phyloP scores from a whole-genome alignment of 2,888 invertebrate genomes.

The Dorcus parallelipipedus region DNA sequence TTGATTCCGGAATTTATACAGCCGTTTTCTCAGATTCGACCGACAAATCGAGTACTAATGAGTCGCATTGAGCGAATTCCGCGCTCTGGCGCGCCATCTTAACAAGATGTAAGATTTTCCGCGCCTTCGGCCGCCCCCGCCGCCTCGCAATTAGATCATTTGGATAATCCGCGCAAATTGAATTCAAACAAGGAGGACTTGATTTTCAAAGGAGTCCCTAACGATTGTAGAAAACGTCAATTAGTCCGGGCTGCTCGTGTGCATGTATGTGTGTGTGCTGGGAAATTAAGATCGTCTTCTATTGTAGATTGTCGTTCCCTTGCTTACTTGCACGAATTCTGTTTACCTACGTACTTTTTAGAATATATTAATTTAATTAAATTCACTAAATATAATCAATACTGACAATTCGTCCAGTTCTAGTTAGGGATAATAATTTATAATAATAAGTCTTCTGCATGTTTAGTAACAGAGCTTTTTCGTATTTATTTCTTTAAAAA shows the following conservation, averaged over 20 bases:
- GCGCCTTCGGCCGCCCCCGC: constrained; percentile 15
- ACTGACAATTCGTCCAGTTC: no score
- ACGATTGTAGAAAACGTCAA: constrained; percentile 16
- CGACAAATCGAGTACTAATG: constrained; percentile 31
- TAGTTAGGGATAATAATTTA: no score
- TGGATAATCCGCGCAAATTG: constrained; percentile 10
- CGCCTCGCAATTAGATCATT: constrained; percentile 15
- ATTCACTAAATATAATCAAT: no score
- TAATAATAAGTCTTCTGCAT: no score
- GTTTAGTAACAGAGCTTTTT: no score
- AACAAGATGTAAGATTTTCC: constrained; percentile 30
- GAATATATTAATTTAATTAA: no score
- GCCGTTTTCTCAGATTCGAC: constrained; percentile 28
- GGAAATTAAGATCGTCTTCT: no score
- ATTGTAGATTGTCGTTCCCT: no score
- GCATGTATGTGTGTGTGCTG: no score
- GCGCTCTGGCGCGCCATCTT: constrained; percentile 25
- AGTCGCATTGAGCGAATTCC: constrained; percentile 30
- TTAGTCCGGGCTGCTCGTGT: background rate
- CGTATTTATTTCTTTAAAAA: no score
- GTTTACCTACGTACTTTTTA: no score
- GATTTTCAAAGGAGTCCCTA: constrained; percentile 16
- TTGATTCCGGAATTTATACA: constrained; percentile 28
- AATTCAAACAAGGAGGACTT: constrained; percentile 15
- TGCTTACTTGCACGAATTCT: no score